phyloP scores from a whole-genome alignment of 2,113 vertebrate genomes.

The Nanorana parkeri region DNA sequence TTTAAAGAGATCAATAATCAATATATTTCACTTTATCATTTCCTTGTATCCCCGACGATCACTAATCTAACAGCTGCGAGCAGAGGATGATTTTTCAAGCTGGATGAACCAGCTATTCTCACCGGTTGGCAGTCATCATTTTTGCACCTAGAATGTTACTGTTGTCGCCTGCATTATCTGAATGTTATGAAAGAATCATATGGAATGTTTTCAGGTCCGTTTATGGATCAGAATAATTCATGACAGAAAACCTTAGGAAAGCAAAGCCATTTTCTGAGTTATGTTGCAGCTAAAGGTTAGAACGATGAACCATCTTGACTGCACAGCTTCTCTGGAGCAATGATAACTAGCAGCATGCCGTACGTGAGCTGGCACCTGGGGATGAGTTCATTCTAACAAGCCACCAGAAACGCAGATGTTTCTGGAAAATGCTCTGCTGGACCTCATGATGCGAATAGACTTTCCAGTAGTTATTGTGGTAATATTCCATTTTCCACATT shows the following conservation, averaged over 20 bases:
- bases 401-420: constrained; percentile 38
- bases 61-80: no score
- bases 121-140: no score
- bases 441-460: constrained; percentile 14
- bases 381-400: constrained; percentile 33
- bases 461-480: constrained; percentile 34
- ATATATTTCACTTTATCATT: no score
- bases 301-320: constrained; percentile 6
- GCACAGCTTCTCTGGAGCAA: neutral
- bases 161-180: neutral
- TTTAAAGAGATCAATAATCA: no score
- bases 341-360: constrained; percentile 11
- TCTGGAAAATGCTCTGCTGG: constrained; percentile 15
- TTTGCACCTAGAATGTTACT: no score
- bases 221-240: no score
- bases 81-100: no score
- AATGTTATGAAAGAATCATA: neutral
- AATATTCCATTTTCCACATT: constrained; percentile 34
- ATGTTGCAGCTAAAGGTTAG: no score
- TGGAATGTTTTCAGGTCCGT: neutral
- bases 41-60: no score
- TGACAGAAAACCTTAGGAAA: no score
- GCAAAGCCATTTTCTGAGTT: no score
- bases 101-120: no score
- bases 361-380: constrained; percentile 35